Conservation (phyloP, 2,888 invertebrate species). For the Trachelus troglodyta region DNA sequence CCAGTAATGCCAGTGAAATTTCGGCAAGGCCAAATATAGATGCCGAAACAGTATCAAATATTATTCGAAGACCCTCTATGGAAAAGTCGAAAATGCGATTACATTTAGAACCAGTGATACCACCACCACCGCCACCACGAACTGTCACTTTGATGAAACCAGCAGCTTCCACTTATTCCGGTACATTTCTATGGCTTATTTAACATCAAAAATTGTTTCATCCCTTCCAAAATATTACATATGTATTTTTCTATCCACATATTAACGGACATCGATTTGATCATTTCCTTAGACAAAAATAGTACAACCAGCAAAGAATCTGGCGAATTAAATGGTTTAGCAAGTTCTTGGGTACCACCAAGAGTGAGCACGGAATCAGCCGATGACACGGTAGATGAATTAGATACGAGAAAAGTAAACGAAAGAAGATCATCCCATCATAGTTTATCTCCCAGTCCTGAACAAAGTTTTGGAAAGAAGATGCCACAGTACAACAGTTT, state of each 20-base stretch:
- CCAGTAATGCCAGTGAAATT: conserved; percentile 52
- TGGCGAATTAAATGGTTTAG: conserved; percentile 41
- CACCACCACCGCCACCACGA: conserved; percentile 59
- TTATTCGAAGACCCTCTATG: conserved; percentile 56
- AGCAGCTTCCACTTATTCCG: conserved; percentile 44
- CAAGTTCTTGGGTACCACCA: conserved; percentile 42
- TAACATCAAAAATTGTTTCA: neutral
- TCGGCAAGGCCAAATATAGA: conserved; percentile 39
- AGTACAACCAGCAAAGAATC: conserved; percentile 50
- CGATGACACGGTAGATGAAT: conserved; percentile 34
- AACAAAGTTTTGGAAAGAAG: conserved; percentile 55
- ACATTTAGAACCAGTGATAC: conserved; percentile 51
- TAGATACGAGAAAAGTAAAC: conserved; percentile 32
- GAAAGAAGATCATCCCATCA: conserved; percentile 50
- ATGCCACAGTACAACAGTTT: conserved; percentile 61
- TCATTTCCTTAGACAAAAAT: conserved; percentile 37
- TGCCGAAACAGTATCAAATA: conserved; percentile 37
- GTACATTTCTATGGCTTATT: conserved; percentile 24
- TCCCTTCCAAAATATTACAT: neutral
- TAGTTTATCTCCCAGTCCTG: conserved; percentile 55
- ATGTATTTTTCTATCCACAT: neutral
- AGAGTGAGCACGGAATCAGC: conserved; percentile 36
- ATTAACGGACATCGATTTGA: neutral
- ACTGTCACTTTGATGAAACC: conserved; percentile 59
- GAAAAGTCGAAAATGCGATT: conserved; percentile 57